Evolutionary conservation across 2,888 invertebrate genomes (phyloP), one percentile per base, ranked within the genome.

Genomic region (Lithophane socia): DNA sequence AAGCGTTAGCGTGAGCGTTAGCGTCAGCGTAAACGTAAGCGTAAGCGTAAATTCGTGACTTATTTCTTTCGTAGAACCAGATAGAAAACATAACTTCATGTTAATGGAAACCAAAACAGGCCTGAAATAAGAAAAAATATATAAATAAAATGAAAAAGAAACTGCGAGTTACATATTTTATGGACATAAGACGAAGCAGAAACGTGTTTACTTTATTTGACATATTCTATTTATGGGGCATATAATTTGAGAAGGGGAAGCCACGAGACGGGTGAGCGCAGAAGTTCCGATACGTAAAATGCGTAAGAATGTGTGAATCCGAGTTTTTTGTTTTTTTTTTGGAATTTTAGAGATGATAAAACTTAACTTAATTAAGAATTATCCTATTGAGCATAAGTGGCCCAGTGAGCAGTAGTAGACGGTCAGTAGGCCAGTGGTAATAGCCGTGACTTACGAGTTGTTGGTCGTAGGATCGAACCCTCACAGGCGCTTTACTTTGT

Each of bases 141-240:
- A n/a, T 16, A 16, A 58, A 58, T 47, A 12, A 10, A 56, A 24
- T 29, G 54, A 24, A 47, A 60, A 42, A 18, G 9, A 63, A 75
- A 42, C n/a, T 44, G 13, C 9, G 61, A 0, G 5, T 67, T 49
- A 76, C 44, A 64, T 77, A 68, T 68, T 37, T 58, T 63, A 67
- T 18, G 54, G 21, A 37, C 21, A 80, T n/a, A 56, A 42, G 18
- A 56, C 29, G 73, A 80, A 63, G 66, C 8, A 29, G 18, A 42
- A 56, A 67, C 18, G n/a, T 63, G 56, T 80, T 73, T 67, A 63
- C 56, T 80, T 80, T 44, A 73, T 73, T 56, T 80, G 80, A 67
- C 61, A n/a, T 79, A 56, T 63, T 73, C 49, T 67, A 73, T 79
- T 63, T 73, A 73, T 61, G n/a, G 7, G 8, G 13, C 3, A 54